Percentiles rank a stretch among this genome's conserved stretches.
Evolutionary conservation across 1,140 invertebrate genomes (phyloP).

Genomic region (Drosophila mayri): DNA sequence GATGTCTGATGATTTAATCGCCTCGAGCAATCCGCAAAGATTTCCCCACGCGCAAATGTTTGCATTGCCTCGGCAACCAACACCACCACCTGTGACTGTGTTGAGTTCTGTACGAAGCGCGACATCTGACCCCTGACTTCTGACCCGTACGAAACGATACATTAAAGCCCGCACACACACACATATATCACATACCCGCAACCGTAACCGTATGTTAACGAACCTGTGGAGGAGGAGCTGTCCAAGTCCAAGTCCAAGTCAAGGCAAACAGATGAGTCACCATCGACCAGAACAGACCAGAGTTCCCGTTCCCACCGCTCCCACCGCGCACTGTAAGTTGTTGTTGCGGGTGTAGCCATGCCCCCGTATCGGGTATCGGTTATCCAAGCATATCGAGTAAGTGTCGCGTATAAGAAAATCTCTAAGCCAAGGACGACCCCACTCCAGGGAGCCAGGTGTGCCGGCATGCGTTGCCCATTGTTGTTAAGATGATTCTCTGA

Average conservation of each 20-base stretch:
- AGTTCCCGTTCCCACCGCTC: constrained; percentile 1
- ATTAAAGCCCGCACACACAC: not conserved
- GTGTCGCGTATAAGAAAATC: constrained; percentile 20
- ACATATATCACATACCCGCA: not conserved
- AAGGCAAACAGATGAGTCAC: constrained; percentile 35
- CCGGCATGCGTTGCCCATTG: constrained; percentile 3
- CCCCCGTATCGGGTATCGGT: not conserved
- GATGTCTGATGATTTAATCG: constrained; percentile 83
- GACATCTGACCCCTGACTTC: no score
- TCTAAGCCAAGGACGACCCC: constrained; percentile 19
- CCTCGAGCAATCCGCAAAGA: constrained; percentile 52
- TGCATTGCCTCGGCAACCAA: constrained; percentile 57
- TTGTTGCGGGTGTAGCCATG: not conserved
- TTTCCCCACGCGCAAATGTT: constrained; percentile 46
- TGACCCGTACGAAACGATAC: constrained; percentile 4
- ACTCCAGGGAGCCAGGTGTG: constrained; percentile 18
- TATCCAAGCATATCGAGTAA: constrained; percentile 26
- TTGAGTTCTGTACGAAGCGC: no score
- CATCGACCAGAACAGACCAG: constrained; percentile 5
- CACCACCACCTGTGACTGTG: not conserved
- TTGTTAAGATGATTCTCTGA: not conserved
- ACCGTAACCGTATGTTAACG: not conserved
- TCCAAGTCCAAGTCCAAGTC: constrained; percentile 2
- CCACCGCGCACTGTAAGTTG: constrained; percentile 51
- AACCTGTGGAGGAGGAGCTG: constrained; percentile 11